phyloP scores from a whole-genome alignment of 2,113 vertebrate genomes.

The Python bivittatus region DNA sequence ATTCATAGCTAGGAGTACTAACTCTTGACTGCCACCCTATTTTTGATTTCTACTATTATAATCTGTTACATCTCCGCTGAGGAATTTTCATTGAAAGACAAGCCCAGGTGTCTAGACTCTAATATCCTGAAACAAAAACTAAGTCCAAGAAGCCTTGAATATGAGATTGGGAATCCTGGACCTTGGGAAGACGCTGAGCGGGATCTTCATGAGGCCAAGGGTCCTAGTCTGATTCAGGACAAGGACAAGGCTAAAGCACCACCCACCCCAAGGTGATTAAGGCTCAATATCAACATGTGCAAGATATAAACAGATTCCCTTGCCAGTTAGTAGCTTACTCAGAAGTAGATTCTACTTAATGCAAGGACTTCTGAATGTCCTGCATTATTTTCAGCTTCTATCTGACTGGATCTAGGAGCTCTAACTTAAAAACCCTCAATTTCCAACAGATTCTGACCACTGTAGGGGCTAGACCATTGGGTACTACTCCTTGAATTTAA shows the following conservation, averaged over 20 bases:
- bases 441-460: not conserved
- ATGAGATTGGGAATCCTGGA: not conserved
- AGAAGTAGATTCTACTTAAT: not conserved
- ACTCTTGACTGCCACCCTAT: not conserved
- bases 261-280: not conserved
- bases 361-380: not conserved
- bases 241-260: not conserved
- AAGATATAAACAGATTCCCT: not conserved
- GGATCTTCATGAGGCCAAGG: not conserved
- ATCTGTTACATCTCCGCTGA: not conserved
- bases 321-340: not conserved
- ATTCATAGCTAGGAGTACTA: not conserved
- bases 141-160: not conserved
- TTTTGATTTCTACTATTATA: not conserved
- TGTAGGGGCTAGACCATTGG: not conserved
- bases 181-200: not conserved
- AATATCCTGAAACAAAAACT: not conserved
- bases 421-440: not conserved
- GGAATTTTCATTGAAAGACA: not conserved
- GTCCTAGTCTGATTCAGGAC: not conserved
- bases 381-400: not conserved
- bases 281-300: not conserved
- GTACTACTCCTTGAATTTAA: not conserved
- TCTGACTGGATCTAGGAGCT: not conserved
- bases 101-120: not conserved